A percentile compares a stretch with the other conserved stretches of the same genome.
These are phyloP conservation scores for Lithosia quadra DNA, from an alignment of 2,888 invertebrate genomes.

Conservation along the genomic window DNA sequence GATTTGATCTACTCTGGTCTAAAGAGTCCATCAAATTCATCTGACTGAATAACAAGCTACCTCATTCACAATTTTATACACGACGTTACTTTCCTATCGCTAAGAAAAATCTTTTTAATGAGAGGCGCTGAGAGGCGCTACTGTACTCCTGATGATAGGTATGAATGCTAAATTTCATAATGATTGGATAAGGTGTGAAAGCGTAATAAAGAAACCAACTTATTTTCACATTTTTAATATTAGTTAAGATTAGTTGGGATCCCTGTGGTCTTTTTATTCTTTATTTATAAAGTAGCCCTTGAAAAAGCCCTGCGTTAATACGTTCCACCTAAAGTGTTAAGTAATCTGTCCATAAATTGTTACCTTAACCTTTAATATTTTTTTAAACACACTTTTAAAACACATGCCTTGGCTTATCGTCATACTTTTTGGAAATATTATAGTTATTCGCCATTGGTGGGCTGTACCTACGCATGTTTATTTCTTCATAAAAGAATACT, in stretches of 20 bases:
- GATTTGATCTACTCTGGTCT: no score
- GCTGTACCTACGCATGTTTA: slow-evolving; percentile 6
- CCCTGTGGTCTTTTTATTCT: neutral
- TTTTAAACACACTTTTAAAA: neutral
- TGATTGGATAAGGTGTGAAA: neutral
- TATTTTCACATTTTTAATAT: neutral
- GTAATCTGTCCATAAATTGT: neutral
- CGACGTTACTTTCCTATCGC: no score
- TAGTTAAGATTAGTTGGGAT: neutral
- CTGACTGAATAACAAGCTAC: no score
- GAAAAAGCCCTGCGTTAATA: slow-evolving; percentile 6
- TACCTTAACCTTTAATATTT: slow-evolving; percentile 1
- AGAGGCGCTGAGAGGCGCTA: no score
- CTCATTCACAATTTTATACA: no score
- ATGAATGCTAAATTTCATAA: no score
- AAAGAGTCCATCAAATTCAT: no score
- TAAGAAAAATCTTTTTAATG: no score
- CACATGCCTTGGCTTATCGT: neutral
- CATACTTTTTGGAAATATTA: slow-evolving; percentile 2
- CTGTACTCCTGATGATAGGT: no score
- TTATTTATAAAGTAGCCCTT: neutral
- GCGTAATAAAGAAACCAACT: neutral
- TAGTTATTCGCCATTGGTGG: slow-evolving; percentile 1
- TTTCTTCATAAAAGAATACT: neutral
- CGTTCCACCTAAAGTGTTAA: slow-evolving; percentile 6